Conservation (phyloP, 1,140 invertebrate species). For the Drosophila lini region DNA sequence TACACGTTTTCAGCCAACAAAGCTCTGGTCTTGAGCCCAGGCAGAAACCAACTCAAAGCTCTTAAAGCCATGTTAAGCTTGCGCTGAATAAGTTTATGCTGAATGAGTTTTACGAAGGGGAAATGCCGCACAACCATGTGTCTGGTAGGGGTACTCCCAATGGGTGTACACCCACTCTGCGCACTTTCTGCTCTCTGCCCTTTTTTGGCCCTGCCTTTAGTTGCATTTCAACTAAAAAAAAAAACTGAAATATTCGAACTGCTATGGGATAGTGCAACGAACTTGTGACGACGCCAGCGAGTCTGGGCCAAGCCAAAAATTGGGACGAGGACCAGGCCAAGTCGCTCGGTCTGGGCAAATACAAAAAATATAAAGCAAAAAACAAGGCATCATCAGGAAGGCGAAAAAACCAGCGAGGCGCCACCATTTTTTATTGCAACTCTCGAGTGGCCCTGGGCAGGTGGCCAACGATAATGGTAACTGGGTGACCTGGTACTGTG, state of each 20-base stretch:
- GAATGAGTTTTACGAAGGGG: conserved; percentile 21
- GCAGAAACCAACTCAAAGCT: conserved; percentile 4
- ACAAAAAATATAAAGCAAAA: conserved; percentile 11
- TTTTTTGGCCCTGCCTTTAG: background rate
- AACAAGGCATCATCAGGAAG: background rate
- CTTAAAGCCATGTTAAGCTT: background rate
- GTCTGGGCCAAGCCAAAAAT: conserved; percentile 52
- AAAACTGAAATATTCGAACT: conserved; percentile 5
- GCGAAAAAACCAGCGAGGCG: conserved; percentile 2
- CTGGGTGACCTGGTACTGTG: background rate
- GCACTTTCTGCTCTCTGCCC: background rate
- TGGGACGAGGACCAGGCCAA: conserved; percentile 51
- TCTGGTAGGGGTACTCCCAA: background rate
- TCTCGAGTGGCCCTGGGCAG: conserved; percentile 25
- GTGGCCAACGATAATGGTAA: conserved; percentile 5
- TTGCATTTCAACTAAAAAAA: background rate
- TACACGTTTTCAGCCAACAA: background rate
- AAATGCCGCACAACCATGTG: conserved; percentile 7
- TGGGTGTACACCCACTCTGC: background rate
- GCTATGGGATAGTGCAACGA: conserved; percentile 37
- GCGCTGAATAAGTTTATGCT: conserved; percentile 55
- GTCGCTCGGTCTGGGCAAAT: conserved; percentile 54
- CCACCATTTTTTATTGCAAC: conserved; percentile 41
- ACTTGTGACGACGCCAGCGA: conserved; percentile 47
- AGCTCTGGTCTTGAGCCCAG: background rate